phyloP scores from a whole-genome alignment of 2,888 invertebrate genomes.

The Polymixis lichenea region DNA sequence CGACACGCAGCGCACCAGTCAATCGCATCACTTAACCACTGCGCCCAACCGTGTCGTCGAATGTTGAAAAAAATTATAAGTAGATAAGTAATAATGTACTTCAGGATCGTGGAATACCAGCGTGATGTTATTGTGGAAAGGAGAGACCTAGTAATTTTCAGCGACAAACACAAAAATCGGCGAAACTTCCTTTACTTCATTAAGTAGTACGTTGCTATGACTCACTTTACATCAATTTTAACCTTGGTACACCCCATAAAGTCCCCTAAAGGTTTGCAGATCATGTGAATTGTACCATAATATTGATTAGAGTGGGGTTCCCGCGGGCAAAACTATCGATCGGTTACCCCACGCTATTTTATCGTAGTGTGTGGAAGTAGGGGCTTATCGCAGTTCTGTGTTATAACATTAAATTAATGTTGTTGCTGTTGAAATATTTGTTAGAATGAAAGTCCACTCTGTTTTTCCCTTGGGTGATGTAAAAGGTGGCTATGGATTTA shows the following conservation, averaged over 20 bases:
- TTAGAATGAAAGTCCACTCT: not conserved
- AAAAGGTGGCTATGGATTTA: not conserved
- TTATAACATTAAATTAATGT: slow-evolving; percentile 1
- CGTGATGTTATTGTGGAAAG: not conserved
- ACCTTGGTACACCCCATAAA: slow-evolving; percentile 45
- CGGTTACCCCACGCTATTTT: slow-evolving; percentile 30
- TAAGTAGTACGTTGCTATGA: slow-evolving; percentile 5
- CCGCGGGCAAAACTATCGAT: slow-evolving; percentile 65
- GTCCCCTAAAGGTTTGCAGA: slow-evolving; percentile 39
- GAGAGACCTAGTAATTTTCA: not conserved
- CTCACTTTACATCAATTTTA: slow-evolving; percentile 27
- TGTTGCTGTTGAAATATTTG: slow-evolving; percentile 11
- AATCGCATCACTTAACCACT: too few species aligned
- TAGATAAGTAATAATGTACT: too few species aligned
- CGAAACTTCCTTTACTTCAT: not conserved
- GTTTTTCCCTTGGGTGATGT: not conserved
- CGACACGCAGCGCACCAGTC: too few species aligned
- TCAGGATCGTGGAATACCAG: not conserved
- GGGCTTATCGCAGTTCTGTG: slow-evolving; percentile 19
- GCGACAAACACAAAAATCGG: not conserved
- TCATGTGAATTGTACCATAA: slow-evolving; percentile 46
- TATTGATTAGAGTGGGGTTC: slow-evolving; percentile 61
- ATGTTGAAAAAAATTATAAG: too few species aligned
- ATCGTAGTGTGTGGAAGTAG: slow-evolving; percentile 30
- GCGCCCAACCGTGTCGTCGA: too few species aligned